These are phyloP conservation scores for Branchellion lobata DNA, from an alignment of 2,888 invertebrate species.

Conservation along the genomic window DNA sequence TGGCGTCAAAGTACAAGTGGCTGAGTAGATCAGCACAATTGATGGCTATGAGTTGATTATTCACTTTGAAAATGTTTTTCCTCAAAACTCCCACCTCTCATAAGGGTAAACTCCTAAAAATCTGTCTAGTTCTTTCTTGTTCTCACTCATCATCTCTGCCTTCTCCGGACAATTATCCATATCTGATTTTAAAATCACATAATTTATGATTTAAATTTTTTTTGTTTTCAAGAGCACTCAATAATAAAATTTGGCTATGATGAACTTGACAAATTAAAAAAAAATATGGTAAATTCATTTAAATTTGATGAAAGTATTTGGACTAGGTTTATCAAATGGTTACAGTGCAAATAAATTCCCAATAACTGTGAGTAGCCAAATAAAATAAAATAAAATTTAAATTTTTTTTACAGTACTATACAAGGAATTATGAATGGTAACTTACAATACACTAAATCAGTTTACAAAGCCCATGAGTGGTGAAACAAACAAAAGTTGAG, in stretches of 20 bases:
- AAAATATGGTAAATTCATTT: no score
- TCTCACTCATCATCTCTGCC: conserved; percentile 68
- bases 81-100: conserved; percentile 64
- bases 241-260: not conserved
- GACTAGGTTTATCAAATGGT: no score
- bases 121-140: conserved; percentile 73
- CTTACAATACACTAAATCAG: no score
- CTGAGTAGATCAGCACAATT: not conserved
- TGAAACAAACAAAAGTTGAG: not conserved
- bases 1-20: not conserved
- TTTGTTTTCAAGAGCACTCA: not conserved
- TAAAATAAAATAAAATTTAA: no score
- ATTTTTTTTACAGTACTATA: no score
- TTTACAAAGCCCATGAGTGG: no score
- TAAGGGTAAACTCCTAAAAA: conserved; percentile 88
- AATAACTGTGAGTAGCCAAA: no score
- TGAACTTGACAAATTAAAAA: not conserved
- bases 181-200: no score
- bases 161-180: conserved; percentile 63
- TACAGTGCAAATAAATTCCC: no score
- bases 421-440: no score
- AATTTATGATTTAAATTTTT: no score
- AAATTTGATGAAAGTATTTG: not conserved
- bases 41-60: not conserved
- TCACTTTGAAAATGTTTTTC: not conserved